Conservation (phyloP, 2,797 vertebrate genomes). For the Anguilla megastoma region DNA sequence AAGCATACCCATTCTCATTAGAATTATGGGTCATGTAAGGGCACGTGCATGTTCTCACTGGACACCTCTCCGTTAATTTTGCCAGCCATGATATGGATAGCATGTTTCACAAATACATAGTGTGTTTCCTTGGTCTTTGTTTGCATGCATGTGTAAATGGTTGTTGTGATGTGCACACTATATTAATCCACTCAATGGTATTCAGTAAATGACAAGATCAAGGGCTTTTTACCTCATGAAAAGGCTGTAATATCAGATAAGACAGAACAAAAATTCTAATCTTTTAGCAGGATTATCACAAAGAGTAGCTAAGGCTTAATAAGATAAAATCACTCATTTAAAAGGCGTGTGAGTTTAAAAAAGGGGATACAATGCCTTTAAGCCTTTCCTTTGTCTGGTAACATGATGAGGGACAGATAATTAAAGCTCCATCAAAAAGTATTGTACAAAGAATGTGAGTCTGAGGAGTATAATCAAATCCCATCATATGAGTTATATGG, state of each 20-base stretch:
- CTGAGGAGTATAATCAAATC: slow-evolving; percentile 54
- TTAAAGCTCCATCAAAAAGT: slow-evolving; percentile 59
- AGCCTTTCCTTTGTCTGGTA: slow-evolving; percentile 56
- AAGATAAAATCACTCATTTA: slow-evolving; percentile 50
- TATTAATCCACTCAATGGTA: slow-evolving; percentile 48
- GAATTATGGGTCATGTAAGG: not conserved
- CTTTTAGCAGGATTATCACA: slow-evolving; percentile 66
- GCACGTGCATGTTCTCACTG: not conserved
- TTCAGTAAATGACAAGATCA: slow-evolving; percentile 64
- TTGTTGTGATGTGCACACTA: slow-evolving; percentile 19
- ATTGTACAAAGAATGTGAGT: slow-evolving; percentile 53
- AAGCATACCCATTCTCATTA: not conserved
- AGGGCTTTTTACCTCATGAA: slow-evolving; percentile 67
- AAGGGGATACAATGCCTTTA: slow-evolving; percentile 56
- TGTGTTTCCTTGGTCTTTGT: not conserved
- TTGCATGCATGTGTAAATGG: not conserved
- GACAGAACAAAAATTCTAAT: slow-evolving; percentile 63
- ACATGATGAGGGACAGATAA: slow-evolving; percentile 55
- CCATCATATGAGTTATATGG: slow-evolving; percentile 40
- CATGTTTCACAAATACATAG: not conserved
- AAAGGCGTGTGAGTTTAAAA: slow-evolving; percentile 43
- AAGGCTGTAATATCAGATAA: slow-evolving; percentile 65
- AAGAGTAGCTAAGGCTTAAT: slow-evolving; percentile 52
- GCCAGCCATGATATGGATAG: not conserved
- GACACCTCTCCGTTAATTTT: not conserved